Conservation (phyloP, 1,140 invertebrate species). For the Oncopodura yosiiana region DNA sequence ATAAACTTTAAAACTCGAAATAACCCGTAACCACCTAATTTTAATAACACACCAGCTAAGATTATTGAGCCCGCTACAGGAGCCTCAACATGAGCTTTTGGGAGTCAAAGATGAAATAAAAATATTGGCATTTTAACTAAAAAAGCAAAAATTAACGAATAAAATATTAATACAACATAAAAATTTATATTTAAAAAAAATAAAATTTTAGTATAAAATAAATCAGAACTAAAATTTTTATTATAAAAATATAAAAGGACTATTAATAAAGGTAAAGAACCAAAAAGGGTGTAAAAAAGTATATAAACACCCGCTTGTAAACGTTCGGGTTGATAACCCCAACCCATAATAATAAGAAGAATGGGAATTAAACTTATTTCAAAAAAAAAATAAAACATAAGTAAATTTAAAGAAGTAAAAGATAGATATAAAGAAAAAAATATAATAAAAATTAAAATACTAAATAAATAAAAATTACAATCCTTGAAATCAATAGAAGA, state of each 20-base stretch:
- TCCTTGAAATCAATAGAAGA: conserved; percentile 41
- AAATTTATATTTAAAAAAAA: conserved; percentile 35
- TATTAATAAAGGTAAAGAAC: conserved; percentile 51
- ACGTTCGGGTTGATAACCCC: conserved; percentile 52
- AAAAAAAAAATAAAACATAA: conserved; percentile 59
- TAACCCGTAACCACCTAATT: conserved; percentile 55
- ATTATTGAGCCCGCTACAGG: conserved; percentile 41
- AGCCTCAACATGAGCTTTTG: conserved; percentile 62
- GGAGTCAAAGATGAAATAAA: conserved; percentile 58
- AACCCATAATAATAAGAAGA: conserved; percentile 54
- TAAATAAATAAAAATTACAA: conserved; percentile 45
- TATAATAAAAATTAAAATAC: conserved; percentile 46
- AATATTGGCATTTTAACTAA: conserved; percentile 59
- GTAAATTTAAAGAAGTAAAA: conserved; percentile 48
- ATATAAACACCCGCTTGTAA: conserved; percentile 50
- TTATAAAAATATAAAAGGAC: conserved; percentile 46
- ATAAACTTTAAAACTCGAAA: conserved; percentile 41
- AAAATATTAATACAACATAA: conserved; percentile 42
- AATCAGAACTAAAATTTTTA: no score
- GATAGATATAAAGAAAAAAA: conserved; percentile 48
- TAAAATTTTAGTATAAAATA: conserved; percentile 41
- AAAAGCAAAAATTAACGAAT: conserved; percentile 50
- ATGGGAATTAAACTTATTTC: conserved; percentile 52
- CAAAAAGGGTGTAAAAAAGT: conserved; percentile 53
- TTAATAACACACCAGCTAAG: conserved; percentile 58